Base-by-base conservation (phyloP, 2,113 vertebrate genomes). In the Menura novaehollandiae region DNA sequence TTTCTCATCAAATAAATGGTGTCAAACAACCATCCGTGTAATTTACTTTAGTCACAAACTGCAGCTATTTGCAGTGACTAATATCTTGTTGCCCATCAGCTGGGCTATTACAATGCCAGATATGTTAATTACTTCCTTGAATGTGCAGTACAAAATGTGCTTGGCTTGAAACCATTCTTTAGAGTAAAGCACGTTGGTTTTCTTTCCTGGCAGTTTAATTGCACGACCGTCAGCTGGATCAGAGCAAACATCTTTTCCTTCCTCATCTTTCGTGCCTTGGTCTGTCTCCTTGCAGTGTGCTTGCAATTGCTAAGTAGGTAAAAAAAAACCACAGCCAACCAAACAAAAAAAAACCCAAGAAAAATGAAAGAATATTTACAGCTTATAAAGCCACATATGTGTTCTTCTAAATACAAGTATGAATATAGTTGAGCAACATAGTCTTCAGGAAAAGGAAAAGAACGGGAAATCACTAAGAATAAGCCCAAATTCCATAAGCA, bases 141-240 rank as follows among this genome's bases (percentile, higher is more conserved):
- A 91, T 95, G 78, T 96, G 89, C 80, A 71, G 93, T 55, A 96
- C 82, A 88, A 95, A 96, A 96, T 91, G 91, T 96, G 59, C 93
- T 93, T 83, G 44, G 59, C 91, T 92, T 88, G 64, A 97, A 97
- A 93, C 74, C 71, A 68, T 89, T 96, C 92, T 96, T 95, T 74
- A 96, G 84, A 91, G 85, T 58, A 96, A 82, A 96, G 52, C 28
- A 24, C 60, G n/a, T 58, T 69, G 55, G n/a, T 81, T 84, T 92
- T 92, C 73, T 90, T 49, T 83, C 76, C 92, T 97, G 96, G 94
- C 96, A 98, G 91, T 93, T 96, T 98, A 98, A 98, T 97, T 97
- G 95, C 86, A 95, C 15, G 0, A 85, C 91, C 98, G 96, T 98
- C 97, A 97, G 62, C 80, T 95, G 85, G 84, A 97, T 97, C 94